Base-by-base conservation (phyloP, 2,113 vertebrate genomes). In the Lepus europaeus region DNA sequence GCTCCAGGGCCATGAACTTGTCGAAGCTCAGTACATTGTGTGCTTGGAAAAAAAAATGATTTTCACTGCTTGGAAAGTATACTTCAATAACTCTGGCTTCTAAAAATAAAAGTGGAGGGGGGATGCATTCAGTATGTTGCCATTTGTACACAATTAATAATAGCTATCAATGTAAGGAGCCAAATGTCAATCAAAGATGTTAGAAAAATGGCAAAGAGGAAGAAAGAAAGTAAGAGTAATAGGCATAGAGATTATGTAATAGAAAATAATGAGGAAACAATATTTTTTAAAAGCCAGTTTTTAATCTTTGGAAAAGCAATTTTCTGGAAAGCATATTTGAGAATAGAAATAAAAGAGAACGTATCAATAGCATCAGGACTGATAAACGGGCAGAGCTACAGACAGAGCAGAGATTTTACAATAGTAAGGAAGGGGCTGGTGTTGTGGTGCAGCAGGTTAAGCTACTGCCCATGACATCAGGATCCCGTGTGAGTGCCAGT, bases 151-250 rank as follows among this genome's bases (percentile, higher is more conserved):
- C 81, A 78, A 49, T 61, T 74, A 39, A 51, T 25, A 79, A 80
- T 9, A 33, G 16, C 23, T 68, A 76, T 16, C 80, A 59, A 87
- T 49, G 68, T 53, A 85, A 39, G 69, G 27, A 91, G 49, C 31
- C 68, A 69, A 56, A 59, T 33, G 6, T 51, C 59, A 83, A 33
- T 27, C 29, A 63, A 87, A 68, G 31, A 87, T 23, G 6, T 87
- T 87, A 81, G 64, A 95, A 76, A 91, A 74, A 73, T 23, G 80
- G 13, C 68, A 76, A 91, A 74, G 20, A 61, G 25, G 33, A 49
- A 87, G 4, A 86, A 79, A 83, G 49, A 6, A 78, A 53, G 72
- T 45, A 79, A 85, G 23, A 78, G 31, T 27, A 76, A 10, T 33
- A 39, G 39, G 6, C 64, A 8, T 29, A 69, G 61, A 84, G 56